Evolutionary conservation across 2,888 invertebrate genomes (phyloP).

Genomic region (Crioceris asparagi): DNA sequence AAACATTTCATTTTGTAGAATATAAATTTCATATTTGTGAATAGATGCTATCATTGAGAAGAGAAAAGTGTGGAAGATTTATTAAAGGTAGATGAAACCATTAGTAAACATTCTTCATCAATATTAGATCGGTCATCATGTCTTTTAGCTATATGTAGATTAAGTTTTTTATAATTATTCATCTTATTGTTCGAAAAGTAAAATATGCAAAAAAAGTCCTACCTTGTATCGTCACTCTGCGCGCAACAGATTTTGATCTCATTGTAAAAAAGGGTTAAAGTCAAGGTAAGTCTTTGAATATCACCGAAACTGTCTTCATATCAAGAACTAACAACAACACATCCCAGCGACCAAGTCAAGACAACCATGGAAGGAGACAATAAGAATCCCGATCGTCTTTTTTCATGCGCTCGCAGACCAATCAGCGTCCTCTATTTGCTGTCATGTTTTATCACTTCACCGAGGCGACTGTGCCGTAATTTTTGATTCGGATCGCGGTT

Average conservation of each 20-base stretch:
- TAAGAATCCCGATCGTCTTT: slow-evolving; percentile 35
- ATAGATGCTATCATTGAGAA: no score
- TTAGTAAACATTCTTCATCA: no score
- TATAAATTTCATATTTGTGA: no score
- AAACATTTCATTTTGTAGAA: no score
- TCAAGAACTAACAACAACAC: slow-evolving; percentile 18
- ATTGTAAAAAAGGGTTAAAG: slow-evolving; percentile 38
- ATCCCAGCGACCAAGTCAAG: slow-evolving; percentile 21
- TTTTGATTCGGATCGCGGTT: slow-evolving; percentile 35
- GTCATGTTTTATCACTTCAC: slow-evolving; percentile 40
- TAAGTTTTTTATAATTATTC: no score
- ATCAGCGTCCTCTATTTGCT: slow-evolving; percentile 36
- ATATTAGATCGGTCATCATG: no score
- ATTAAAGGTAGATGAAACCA: no score
- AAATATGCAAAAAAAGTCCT: no score
- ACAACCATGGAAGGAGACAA: slow-evolving; percentile 31
- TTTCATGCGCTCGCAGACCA: slow-evolving; percentile 34
- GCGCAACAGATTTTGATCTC: slow-evolving; percentile 63
- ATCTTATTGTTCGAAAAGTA: no score
- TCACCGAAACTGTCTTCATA: slow-evolving; percentile 24
- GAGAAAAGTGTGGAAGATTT: no score
- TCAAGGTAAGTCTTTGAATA: slow-evolving; percentile 14
- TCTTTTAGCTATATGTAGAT: no score
- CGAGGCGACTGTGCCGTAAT: slow-evolving; percentile 36
- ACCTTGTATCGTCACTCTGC: slow-evolving; percentile 61